Evolutionary conservation across 1,140 invertebrate species (phyloP).

Genomic region (Drosophila saltans): DNA sequence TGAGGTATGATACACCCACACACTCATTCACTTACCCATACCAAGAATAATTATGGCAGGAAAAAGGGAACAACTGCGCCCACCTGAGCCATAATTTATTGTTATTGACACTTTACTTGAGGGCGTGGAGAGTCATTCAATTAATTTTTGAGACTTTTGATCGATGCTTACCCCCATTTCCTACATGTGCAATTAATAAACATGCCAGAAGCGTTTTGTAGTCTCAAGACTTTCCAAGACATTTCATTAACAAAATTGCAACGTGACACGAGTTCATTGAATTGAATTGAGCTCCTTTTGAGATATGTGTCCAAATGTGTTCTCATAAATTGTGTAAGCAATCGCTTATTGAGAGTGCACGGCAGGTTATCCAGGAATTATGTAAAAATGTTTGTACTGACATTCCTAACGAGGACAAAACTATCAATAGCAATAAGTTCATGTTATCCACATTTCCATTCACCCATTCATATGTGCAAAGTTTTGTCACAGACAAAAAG

Average conservation of each 20-base stretch:
- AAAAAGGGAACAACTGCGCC: background rate
- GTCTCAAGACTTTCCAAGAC: background rate
- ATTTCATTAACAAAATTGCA: constrained; percentile 53
- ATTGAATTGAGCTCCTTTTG: constrained; percentile 35
- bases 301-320: background rate
- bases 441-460: constrained; percentile 21
- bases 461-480: constrained; percentile 15
- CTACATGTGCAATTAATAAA: constrained; percentile 52
- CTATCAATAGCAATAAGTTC: constrained; percentile 34
- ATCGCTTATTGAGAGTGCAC: constrained; percentile 39
- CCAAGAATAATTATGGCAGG: background rate
- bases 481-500: constrained; percentile 50
- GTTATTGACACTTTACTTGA: constrained; percentile 7
- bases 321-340: constrained; percentile 50
- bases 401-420: constrained; percentile 2
- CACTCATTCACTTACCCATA: background rate
- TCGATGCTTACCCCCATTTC: constrained; percentile 25
- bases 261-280: constrained; percentile 32
- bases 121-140: constrained; percentile 37
- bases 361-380: constrained; percentile 38
- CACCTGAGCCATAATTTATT: constrained; percentile 34
- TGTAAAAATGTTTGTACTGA: constrained; percentile 23
- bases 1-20: no score
- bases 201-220: background rate
- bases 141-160: constrained; percentile 42